Percentiles rank a stretch among this genome's conserved stretches.
These are phyloP conservation scores for Drosophila hawaiiensis DNA, from an alignment of 2,888 invertebrate genomes.

Conservation along the genomic window DNA sequence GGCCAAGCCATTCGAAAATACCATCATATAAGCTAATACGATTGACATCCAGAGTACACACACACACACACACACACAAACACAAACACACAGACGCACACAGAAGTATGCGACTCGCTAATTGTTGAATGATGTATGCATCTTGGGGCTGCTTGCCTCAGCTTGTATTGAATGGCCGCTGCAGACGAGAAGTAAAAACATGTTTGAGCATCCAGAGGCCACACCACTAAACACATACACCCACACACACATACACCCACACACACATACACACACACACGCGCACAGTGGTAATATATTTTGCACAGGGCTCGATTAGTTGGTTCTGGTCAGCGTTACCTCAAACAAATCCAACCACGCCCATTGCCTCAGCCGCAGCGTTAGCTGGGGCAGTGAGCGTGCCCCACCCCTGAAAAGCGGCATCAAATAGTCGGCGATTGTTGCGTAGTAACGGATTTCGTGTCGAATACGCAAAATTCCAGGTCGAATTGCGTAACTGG, in stretches of 20 bases:
- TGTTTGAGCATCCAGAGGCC: slow-evolving; percentile 53
- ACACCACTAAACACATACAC: not conserved
- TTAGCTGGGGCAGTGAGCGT: not conserved
- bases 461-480: slow-evolving; percentile 2
- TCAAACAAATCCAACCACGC: slow-evolving; percentile 21
- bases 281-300: slow-evolving; percentile 29
- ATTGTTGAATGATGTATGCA: slow-evolving; percentile 74
- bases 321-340: slow-evolving; percentile 31
- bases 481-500: not conserved
- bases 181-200: slow-evolving; percentile 70
- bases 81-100: slow-evolving; percentile 11
- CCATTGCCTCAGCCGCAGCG: slow-evolving; percentile 13
- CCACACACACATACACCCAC: not conserved
- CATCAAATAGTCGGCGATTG: slow-evolving; percentile 11
- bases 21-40: slow-evolving; percentile 68
- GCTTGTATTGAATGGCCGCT: slow-evolving; percentile 34
- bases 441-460: slow-evolving; percentile 6
- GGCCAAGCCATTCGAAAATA: slow-evolving; percentile 54
- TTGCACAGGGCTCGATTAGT: slow-evolving; percentile 43
- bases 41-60: slow-evolving; percentile 68
- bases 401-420: not conserved
- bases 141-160: slow-evolving; percentile 45
- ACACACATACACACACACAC: not conserved
- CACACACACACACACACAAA: slow-evolving; percentile 1
- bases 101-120: slow-evolving; percentile 5